These are phyloP conservation scores for Clarias gariepinus DNA, from an alignment of 2,113 vertebrate genomes.

Conservation along the genomic window DNA sequence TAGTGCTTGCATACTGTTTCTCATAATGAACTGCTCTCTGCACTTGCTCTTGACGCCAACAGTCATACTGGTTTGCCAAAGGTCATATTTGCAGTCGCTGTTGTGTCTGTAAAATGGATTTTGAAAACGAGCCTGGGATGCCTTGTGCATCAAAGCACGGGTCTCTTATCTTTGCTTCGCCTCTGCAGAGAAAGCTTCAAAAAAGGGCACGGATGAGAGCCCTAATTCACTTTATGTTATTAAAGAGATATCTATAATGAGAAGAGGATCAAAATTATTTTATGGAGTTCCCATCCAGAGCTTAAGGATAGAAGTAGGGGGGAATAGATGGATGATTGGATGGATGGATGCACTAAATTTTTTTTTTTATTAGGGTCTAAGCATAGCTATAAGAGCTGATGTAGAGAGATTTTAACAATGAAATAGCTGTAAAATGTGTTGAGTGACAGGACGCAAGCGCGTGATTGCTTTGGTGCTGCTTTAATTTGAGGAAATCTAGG, in stretches of 20 bases:
- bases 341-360: not conserved
- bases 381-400: not conserved
- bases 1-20: slow-evolving; percentile 7
- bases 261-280: slow-evolving; percentile 29
- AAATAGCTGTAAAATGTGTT: not conserved
- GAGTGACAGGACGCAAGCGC: not conserved
- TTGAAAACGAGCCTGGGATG: slow-evolving; percentile 19
- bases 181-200: slow-evolving; percentile 20
- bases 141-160: not conserved
- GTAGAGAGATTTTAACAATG: not conserved
- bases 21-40: slow-evolving; percentile 16
- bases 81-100: slow-evolving; percentile 43
- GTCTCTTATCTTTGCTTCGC: slow-evolving; percentile 35
- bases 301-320: not conserved
- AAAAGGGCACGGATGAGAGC: not conserved
- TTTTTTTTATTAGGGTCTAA: not conserved
- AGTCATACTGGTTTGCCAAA: slow-evolving; percentile 32
- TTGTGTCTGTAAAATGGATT: slow-evolving; percentile 43
- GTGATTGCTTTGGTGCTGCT: not conserved
- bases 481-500: not conserved
- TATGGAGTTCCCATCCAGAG: slow-evolving; percentile 14
- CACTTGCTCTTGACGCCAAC: slow-evolving; percentile 13
- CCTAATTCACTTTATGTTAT: slow-evolving; percentile 36
- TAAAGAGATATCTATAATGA: slow-evolving; percentile 29
- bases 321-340: not conserved